Evolutionary conservation across 2,888 invertebrate genomes (phyloP).

Genomic region (Parnassius orleans): DNA sequence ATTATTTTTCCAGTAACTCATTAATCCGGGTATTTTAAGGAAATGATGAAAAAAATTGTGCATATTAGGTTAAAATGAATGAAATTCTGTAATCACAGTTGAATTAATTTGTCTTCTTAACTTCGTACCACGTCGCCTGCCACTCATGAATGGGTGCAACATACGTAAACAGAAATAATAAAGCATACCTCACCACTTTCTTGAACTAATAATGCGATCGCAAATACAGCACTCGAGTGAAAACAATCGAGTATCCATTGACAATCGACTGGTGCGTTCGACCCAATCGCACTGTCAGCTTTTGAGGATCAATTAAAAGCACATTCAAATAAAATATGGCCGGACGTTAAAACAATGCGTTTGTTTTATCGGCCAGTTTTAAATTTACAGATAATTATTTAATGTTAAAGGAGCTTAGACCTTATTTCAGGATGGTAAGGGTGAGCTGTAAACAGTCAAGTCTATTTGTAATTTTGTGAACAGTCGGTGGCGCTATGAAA

Average conservation of each 20-base stretch:
- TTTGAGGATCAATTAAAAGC: slow-evolving; percentile 38
- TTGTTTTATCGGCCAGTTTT: slow-evolving; percentile 22
- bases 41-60: too few relatives aligned
- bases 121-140: too few relatives aligned
- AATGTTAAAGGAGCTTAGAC: slow-evolving; percentile 20
- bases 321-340: slow-evolving; percentile 33
- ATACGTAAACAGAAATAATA: too few relatives aligned
- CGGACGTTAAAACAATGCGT: slow-evolving; percentile 35
- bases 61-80: too few relatives aligned
- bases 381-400: slow-evolving; percentile 19
- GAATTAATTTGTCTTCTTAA: too few relatives aligned
- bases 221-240: too few relatives aligned
- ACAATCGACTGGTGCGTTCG: slow-evolving; percentile 2
- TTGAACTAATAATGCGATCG: too few relatives aligned
- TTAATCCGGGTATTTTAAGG: too few relatives aligned
- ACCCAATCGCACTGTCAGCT: slow-evolving; percentile 16
- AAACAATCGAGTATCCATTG: slow-evolving; percentile 7
- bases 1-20: too few relatives aligned
- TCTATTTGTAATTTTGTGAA: slow-evolving; percentile 13
- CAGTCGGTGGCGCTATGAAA: slow-evolving; percentile 38
- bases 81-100: too few relatives aligned
- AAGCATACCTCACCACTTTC: too few relatives aligned
- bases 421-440: background rate
- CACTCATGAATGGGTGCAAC: too few relatives aligned
- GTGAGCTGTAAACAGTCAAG: slow-evolving; percentile 4